These are phyloP conservation scores for Drosophila sordidula DNA, from an alignment of 2,888 invertebrate species.

Conservation along the genomic window DNA sequence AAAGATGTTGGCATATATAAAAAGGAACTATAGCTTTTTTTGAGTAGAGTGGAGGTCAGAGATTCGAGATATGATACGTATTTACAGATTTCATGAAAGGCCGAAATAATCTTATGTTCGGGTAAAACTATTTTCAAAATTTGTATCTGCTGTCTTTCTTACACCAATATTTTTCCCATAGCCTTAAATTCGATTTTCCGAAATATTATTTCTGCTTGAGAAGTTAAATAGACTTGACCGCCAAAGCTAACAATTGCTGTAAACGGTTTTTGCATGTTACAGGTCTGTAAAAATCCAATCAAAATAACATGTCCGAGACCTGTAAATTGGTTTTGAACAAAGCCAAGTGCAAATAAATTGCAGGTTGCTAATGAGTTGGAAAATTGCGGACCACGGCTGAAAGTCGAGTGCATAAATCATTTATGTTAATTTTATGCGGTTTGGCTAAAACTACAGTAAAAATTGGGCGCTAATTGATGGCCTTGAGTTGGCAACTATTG, in stretches of 20 bases:
- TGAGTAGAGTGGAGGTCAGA: too few relatives aligned
- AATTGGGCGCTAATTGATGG: constrained; percentile 64
- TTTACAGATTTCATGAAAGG: too few relatives aligned
- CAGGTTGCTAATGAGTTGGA: constrained; percentile 65
- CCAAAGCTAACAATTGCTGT: constrained; percentile 1
- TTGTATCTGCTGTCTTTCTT: neutral
- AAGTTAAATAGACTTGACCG: neutral
- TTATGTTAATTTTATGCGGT: constrained; percentile 60
- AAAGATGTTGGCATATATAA: too few relatives aligned
- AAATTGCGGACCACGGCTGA: constrained; percentile 57
- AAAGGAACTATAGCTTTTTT: too few relatives aligned
- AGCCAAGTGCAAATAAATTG: constrained; percentile 55
- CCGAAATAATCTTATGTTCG: too few relatives aligned
- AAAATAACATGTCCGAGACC: constrained; percentile 13
- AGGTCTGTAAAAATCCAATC: constrained; percentile 7
- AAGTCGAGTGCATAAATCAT: constrained; percentile 67
- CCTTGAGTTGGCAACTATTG: constrained; percentile 47
- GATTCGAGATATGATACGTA: too few relatives aligned
- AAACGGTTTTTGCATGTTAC: neutral
- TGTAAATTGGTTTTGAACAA: constrained; percentile 31
- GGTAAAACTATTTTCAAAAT: neutral
- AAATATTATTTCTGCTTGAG: neutral
- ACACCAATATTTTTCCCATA: neutral
- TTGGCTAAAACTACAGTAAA: constrained; percentile 26
- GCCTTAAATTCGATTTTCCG: neutral